These are phyloP conservation scores for Lasioglossum zephyrum DNA, from an alignment of 2,888 invertebrate species.

Conservation along the genomic window DNA sequence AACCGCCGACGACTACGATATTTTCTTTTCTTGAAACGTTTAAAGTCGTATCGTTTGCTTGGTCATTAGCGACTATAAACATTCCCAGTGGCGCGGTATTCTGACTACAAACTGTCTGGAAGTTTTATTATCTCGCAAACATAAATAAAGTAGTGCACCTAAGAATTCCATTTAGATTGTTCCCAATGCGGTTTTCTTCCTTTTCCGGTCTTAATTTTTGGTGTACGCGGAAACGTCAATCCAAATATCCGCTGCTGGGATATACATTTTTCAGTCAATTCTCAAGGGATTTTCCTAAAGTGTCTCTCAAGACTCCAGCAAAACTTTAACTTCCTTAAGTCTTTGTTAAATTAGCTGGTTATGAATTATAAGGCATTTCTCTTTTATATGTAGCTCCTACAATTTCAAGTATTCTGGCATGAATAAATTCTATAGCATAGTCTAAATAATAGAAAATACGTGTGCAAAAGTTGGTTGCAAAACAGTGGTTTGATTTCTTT, in stretches of 20 bases:
- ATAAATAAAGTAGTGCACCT: neutral
- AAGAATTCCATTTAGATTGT: neutral
- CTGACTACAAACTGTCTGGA: neutral
- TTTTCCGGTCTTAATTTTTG: neutral
- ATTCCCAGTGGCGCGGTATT: neutral
- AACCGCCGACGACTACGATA: neutral
- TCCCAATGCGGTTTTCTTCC: neutral
- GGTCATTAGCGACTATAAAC: constrained; percentile 3
- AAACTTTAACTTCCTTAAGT: neutral
- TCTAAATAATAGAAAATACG: neutral
- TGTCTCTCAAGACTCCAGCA: neutral
- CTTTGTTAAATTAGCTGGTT: neutral
- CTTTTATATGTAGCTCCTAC: neutral
- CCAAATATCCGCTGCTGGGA: neutral
- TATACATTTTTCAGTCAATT: neutral
- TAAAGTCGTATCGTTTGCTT: neutral
- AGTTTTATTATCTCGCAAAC: neutral
- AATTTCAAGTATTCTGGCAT: neutral
- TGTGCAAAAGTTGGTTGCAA: neutral
- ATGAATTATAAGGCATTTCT: neutral
- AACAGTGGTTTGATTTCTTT: neutral
- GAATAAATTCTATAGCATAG: neutral
- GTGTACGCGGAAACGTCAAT: neutral
- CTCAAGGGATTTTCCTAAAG: neutral
- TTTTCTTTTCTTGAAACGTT: neutral